Evolutionary conservation across 2,113 vertebrate genomes (phyloP).

Genomic region (Delphinus delphis): DNA sequence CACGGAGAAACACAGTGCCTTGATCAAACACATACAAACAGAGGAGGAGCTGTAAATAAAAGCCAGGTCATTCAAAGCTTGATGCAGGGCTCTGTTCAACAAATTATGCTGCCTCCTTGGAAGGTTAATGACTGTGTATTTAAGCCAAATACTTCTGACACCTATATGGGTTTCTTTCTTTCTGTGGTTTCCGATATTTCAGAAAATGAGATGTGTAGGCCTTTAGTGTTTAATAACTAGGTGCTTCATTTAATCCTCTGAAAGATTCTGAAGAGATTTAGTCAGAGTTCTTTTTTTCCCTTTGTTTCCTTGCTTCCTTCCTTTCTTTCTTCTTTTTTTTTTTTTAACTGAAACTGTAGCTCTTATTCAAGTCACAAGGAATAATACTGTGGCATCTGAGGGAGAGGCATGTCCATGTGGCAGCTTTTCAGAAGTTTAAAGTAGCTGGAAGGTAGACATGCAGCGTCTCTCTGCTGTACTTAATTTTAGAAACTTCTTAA

Average conservation of each 20-base stretch:
- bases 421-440: slow-evolving; percentile 51
- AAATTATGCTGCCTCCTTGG: not conserved
- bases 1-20: not conserved
- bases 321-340: not conserved
- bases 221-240: not conserved
- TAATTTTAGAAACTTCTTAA: slow-evolving; percentile 80
- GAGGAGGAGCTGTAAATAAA: not conserved
- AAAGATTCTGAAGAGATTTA: not conserved
- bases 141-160: not conserved
- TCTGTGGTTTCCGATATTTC: not conserved
- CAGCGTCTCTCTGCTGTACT: slow-evolving; percentile 56
- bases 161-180: not conserved
- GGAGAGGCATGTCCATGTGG: slow-evolving; percentile 23
- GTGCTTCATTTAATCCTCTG: not conserved
- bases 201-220: not conserved
- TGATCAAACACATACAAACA: not conserved
- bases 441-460: slow-evolving; percentile 51
- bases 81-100: not conserved
- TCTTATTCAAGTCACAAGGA: slow-evolving; percentile 54
- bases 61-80: not conserved
- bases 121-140: not conserved
- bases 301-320: not conserved
- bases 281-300: not conserved
- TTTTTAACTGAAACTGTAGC: not conserved
- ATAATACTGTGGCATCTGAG: slow-evolving; percentile 56